phyloP scores from a whole-genome alignment of 2,888 invertebrate species.

The Orthosia incerta region DNA sequence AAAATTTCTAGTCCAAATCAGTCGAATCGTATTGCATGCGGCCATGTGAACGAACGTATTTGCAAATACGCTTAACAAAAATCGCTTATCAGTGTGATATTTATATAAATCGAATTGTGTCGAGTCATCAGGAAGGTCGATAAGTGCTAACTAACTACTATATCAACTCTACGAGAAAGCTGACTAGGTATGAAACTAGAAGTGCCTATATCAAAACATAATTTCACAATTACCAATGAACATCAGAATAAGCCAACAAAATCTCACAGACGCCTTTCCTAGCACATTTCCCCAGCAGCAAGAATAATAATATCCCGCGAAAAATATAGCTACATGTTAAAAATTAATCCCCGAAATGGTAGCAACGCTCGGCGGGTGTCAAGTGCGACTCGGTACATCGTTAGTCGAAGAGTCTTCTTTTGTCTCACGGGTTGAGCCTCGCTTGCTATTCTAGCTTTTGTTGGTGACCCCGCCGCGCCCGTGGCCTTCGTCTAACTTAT shows the following conservation, averaged over 20 bases:
- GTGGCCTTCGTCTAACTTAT: slow-evolving; percentile 82
- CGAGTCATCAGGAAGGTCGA: too few relatives aligned
- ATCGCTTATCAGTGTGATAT: too few relatives aligned
- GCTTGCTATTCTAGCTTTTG: slow-evolving; percentile 82
- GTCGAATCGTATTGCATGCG: too few relatives aligned
- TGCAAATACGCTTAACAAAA: too few relatives aligned
- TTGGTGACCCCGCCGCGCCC: slow-evolving; percentile 78
- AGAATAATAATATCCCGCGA: slow-evolving; percentile 29
- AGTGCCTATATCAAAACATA: neutral
- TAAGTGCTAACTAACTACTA: too few relatives aligned
- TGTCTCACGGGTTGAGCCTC: slow-evolving; percentile 81
- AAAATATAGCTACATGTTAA: slow-evolving; percentile 64
- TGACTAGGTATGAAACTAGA: neutral
- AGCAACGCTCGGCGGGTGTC: slow-evolving; percentile 72
- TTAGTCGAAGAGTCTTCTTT: slow-evolving; percentile 84
- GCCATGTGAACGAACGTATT: too few relatives aligned
- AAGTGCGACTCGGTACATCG: slow-evolving; percentile 80
- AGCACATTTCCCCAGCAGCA: neutral
- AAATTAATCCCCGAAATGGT: slow-evolving; percentile 70
- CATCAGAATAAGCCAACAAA: neutral
- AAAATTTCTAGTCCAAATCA: too few relatives aligned
- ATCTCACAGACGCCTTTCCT: neutral
- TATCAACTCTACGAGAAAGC: too few relatives aligned
- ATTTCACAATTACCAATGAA: neutral
- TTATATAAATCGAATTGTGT: too few relatives aligned